These are phyloP conservation scores for Paragorgia papillata DNA, from an alignment of 92 coral and sea anemone species.

Conservation along the genomic window DNA sequence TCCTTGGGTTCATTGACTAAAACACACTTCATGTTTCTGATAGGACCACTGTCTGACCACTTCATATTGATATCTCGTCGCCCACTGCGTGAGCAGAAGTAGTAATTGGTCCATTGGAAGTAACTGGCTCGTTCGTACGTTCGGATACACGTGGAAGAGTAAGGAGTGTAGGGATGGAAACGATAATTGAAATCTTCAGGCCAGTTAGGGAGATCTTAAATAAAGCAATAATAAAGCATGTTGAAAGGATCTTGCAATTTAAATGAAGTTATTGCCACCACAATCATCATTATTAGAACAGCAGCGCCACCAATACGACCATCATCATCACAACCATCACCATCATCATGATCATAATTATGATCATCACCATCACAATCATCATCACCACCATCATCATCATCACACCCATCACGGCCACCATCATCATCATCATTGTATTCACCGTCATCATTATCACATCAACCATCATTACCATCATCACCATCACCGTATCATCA, in stretches of 20 bases:
- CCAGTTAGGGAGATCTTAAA: slow-evolving; percentile 60
- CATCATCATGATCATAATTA: no score
- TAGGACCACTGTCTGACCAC: slow-evolving; percentile 71
- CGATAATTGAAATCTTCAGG: slow-evolving; percentile 70
- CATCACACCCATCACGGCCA: no score
- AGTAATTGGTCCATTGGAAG: slow-evolving; percentile 63
- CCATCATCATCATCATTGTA: no score
- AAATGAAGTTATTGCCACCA: no score
- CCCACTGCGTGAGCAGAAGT: slow-evolving; percentile 66
- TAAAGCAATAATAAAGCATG: not conserved
- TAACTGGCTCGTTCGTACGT: slow-evolving; percentile 75
- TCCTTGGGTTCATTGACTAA: slow-evolving; percentile 64
- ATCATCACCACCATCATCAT: no score
- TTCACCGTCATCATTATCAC: no score
- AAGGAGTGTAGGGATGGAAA: slow-evolving; percentile 32
- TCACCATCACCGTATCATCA: no score
- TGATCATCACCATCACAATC: no score
- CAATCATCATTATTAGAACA: no score
- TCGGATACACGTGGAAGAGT: slow-evolving; percentile 53
- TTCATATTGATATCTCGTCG: slow-evolving; percentile 58
- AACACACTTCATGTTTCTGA: slow-evolving; percentile 62
- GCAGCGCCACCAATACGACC: no score
- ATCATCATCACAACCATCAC: no score
- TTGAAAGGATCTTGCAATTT: not conserved
- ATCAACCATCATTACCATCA: no score